Percentiles rank a stretch among this genome's conserved stretches.
phyloP scores from a whole-genome alignment of 1,140 invertebrate genomes.

The Theocolax elegans region DNA sequence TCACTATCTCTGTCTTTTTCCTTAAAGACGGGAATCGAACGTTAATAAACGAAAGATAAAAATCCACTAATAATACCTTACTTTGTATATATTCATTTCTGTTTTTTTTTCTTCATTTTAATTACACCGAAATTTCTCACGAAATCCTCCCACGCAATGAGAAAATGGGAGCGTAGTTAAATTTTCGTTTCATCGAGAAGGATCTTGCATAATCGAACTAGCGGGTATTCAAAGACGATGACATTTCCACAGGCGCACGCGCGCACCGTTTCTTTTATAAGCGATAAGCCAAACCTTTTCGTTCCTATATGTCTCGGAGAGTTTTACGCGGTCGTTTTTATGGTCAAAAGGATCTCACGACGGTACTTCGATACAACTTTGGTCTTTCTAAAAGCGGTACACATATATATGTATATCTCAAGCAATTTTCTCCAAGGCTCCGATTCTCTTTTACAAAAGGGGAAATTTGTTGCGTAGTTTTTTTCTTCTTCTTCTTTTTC shows the following conservation, averaged over 20 bases:
- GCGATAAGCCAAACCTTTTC: too few relatives aligned
- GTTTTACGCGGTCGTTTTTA: slow-evolving; percentile 6
- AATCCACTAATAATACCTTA: too few relatives aligned
- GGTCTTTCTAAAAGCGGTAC: neutral
- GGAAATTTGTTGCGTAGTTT: too few relatives aligned
- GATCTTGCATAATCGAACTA: slow-evolving; percentile 6
- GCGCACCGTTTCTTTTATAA: too few relatives aligned
- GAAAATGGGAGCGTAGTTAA: neutral
- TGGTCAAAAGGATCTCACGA: slow-evolving; percentile 30
- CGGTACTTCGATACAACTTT: neutral
- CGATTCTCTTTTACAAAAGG: neutral
- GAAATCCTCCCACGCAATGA: neutral
- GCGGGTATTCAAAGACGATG: neutral
- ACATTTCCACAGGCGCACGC: neutral
- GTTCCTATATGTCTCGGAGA: too few relatives aligned
- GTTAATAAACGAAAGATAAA: too few relatives aligned
- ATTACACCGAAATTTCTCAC: too few relatives aligned
- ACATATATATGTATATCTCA: neutral
- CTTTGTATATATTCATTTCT: too few relatives aligned
- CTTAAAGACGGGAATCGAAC: too few relatives aligned
- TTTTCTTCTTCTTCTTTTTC: too few relatives aligned
- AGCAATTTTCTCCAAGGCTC: slow-evolving; percentile 21
- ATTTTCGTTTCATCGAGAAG: slow-evolving; percentile 3
- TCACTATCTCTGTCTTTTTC: too few relatives aligned
- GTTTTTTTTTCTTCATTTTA: too few relatives aligned